phyloP scores from a whole-genome alignment of 2,113 vertebrate genomes.

The Electrona antarctica region DNA sequence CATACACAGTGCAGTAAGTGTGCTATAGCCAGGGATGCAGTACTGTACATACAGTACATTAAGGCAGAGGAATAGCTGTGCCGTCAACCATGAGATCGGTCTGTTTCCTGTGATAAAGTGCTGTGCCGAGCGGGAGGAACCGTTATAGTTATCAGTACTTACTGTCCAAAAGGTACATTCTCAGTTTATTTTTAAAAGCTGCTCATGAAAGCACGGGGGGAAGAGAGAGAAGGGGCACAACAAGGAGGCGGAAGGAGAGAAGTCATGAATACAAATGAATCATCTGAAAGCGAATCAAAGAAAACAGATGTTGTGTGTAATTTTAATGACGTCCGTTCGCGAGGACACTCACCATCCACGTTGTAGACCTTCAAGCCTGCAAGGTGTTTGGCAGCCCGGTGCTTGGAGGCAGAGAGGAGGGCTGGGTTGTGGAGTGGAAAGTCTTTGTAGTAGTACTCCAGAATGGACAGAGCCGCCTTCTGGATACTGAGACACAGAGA shows the following conservation, averaged over 20 bases:
- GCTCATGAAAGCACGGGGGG: conserved; percentile 51
- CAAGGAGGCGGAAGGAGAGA: not conserved
- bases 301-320: too few species aligned
- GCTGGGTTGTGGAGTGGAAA: conserved; percentile 92
- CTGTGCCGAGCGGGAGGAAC: conserved; percentile 15
- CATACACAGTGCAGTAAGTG: not conserved
- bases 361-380: conserved; percentile 93
- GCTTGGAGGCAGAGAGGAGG: conserved; percentile 88
- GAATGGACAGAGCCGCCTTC: conserved; percentile 88
- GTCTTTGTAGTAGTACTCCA: conserved; percentile 96
- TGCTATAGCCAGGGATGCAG: conserved; percentile 4
- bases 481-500: conserved; percentile 83
- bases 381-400: conserved; percentile 89
- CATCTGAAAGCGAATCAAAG: not conserved
- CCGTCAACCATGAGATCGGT: conserved; percentile 36
- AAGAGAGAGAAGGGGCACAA: conserved; percentile 2
- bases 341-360: conserved; percentile 86
- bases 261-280: not conserved
- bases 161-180: conserved; percentile 78
- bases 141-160: conserved; percentile 72
- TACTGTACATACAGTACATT: conserved; percentile 23
- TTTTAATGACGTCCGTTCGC: not conserved
- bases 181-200: conserved; percentile 82
- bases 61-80: conserved; percentile 26
- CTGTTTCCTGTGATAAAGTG: conserved; percentile 47